Evolutionary conservation across 2,113 vertebrate species (phyloP), one percentile per base, ranked within the genome.

Genomic region (Corvus cornix): DNA sequence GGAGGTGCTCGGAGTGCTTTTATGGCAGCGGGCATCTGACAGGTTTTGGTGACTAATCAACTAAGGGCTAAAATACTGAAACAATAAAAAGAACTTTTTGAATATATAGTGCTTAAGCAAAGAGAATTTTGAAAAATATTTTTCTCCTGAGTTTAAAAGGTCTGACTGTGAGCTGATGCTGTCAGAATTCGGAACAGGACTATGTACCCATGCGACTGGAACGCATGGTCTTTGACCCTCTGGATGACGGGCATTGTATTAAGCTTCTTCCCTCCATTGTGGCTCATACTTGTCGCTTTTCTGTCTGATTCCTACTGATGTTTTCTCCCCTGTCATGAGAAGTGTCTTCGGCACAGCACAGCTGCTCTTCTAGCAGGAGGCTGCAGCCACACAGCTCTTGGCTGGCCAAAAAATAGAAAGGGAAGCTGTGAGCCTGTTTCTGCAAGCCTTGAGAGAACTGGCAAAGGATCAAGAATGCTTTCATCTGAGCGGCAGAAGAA

Each of bases 1-100:
- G 78, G 28, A 15, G 97, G 43, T 96, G 96, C 93, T 96, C 21
- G 0, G 53, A 75, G 35, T 52, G 86, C 84, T 86, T 70, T 82
- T 33, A 33, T 5, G 39, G 95, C 94, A 74, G 73, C 3, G 12
- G 76, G 93, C 93, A 94, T 69, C 90, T 82, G 92, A 49, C 93
- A 87, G 69, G 39, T 95, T n/a, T 87, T 62, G 84, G 93, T 92
- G 84, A 97, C 95, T 96, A 96, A 96, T 87, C 93, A 90, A 97
- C 95, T 93, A 97, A 97, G 97, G 97, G 97, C 97, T 97, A 97
- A 96, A 96, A 90, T 76, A 91, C 75, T 84, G 90, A 95, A 94
- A 91, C 84, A 91, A 84, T 93, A 92, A 89, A 69, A 94, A 90
- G 41, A 91, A 94, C 84, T 83, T 89, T 82, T 66, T 39, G 33